Evolutionary conservation across 2,113 vertebrate species (phyloP).

Genomic region (Bombycilla garrulus): DNA sequence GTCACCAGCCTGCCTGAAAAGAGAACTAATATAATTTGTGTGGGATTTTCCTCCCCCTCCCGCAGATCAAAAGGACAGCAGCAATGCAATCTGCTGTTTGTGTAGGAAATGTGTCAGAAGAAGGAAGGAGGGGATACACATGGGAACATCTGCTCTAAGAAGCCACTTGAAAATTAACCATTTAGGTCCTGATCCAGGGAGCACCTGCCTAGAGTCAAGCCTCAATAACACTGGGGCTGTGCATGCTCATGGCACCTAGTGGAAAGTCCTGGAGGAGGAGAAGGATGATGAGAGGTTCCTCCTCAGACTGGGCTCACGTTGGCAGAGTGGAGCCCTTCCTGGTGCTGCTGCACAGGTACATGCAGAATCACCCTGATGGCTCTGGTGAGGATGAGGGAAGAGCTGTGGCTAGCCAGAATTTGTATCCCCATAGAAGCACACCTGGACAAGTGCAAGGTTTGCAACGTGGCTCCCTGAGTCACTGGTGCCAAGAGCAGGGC

Average conservation of each 20-base stretch:
- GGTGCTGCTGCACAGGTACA: not conserved
- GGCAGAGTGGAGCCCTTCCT: not conserved
- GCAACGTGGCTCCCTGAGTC: not conserved
- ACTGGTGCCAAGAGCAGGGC: not conserved
- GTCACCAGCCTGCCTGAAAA: constrained; percentile 7
- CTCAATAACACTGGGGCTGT: accelerated
- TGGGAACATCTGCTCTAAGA: constrained; percentile 65
- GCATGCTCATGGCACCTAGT: not conserved
- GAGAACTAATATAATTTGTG: constrained; percentile 52
- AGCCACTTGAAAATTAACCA: constrained; percentile 61
- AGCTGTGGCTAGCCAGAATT: not conserved
- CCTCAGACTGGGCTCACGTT: accelerated
- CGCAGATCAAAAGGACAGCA: constrained; percentile 65
- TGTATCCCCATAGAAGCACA: not conserved
- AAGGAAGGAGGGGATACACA: constrained; percentile 65
- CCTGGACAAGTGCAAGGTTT: not conserved
- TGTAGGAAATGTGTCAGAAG: constrained; percentile 70
- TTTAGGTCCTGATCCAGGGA: not conserved
- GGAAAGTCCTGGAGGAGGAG: not conserved
- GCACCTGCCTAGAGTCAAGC: not conserved
- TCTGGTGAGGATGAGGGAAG: not conserved
- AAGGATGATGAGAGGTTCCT: not conserved
- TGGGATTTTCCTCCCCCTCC: constrained; percentile 65
- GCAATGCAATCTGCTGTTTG: constrained; percentile 69
- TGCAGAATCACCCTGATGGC: not conserved